Evolutionary conservation across 2,888 invertebrate species (phyloP).

Genomic region (Pristionchus entomophagus): DNA sequence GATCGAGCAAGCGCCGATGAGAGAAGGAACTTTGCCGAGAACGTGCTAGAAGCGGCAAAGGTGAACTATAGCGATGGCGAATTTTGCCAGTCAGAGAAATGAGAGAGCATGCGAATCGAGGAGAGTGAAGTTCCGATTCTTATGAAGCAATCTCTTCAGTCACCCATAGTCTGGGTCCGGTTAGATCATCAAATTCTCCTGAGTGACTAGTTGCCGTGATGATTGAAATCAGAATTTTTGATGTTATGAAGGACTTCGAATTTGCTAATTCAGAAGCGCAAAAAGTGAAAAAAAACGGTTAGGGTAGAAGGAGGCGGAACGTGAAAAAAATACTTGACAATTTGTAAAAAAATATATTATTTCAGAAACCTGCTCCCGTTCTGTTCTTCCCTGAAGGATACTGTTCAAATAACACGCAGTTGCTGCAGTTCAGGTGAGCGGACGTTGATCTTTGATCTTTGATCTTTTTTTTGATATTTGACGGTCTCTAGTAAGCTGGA

Average conservation of each 20-base stretch:
- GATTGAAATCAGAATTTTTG: background rate
- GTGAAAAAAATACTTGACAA: too few relatives aligned
- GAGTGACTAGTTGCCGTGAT: background rate
- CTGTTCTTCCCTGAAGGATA: conserved; percentile 47
- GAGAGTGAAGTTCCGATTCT: too few relatives aligned
- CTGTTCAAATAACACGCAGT: conserved; percentile 46
- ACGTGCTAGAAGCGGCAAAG: conserved; percentile 9
- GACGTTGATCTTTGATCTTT: conserved; percentile 25
- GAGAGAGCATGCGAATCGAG: too few relatives aligned
- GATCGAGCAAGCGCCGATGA: conserved; percentile 18
- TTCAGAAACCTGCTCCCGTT: conserved; percentile 20
- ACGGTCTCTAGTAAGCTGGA: too few relatives aligned
- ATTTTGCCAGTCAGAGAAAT: background rate
- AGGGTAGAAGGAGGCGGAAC: too few relatives aligned
- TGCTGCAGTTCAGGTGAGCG: conserved; percentile 47
- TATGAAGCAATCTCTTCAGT: too few relatives aligned
- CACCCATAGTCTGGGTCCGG: too few relatives aligned
- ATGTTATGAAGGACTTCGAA: background rate
- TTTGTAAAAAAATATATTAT: too few relatives aligned
- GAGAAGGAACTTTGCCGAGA: conserved; percentile 4
- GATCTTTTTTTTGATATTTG: conserved; percentile 3
- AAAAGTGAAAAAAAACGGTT: background rate
- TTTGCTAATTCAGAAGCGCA: background rate
- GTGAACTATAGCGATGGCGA: background rate
- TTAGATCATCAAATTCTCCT: too few relatives aligned